Conservation (phyloP, 2,113 vertebrate species). For the Jaculus jaculus region DNA sequence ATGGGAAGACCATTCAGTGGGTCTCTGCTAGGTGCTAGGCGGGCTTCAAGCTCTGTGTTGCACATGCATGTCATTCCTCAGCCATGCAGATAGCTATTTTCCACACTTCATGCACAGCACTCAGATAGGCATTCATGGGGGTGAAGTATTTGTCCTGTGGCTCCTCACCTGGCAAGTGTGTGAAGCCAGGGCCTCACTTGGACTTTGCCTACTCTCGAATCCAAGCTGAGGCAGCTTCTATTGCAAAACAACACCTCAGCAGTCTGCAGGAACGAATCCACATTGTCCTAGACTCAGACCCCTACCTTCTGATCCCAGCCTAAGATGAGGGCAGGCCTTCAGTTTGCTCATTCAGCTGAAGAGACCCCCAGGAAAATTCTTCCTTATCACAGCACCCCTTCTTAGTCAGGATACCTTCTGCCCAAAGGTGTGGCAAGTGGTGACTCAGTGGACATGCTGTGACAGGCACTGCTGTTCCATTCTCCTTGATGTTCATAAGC, state of each 20-base stretch:
- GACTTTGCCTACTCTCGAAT: neutral
- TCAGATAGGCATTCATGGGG: neutral
- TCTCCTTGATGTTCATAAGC: neutral
- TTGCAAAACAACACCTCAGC: too few relatives aligned
- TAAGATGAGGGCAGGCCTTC: too few relatives aligned
- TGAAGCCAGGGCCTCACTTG: neutral
- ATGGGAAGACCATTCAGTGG: neutral
- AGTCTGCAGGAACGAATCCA: too few relatives aligned
- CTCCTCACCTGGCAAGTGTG: neutral
- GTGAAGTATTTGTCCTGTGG: neutral
- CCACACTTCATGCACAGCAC: neutral
- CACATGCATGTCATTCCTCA: fast-evolving
- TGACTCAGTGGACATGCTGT: neutral
- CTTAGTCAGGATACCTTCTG: too few relatives aligned
- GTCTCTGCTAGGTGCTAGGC: fast-evolving
- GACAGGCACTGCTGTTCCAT: fast-evolving
- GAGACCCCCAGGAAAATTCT: too few relatives aligned
- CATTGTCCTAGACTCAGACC: too few relatives aligned
- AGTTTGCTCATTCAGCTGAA: neutral
- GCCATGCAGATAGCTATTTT: too few relatives aligned
- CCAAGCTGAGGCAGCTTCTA: neutral
- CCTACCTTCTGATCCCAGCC: neutral
- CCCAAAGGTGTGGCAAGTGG: neutral
- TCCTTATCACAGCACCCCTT: fast-evolving
- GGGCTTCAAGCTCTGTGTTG: fast-evolving